Evolutionary conservation across 2,888 invertebrate species (phyloP), one percentile per base, ranked within the genome.

Genomic region (Drosophila setosimentum): DNA sequence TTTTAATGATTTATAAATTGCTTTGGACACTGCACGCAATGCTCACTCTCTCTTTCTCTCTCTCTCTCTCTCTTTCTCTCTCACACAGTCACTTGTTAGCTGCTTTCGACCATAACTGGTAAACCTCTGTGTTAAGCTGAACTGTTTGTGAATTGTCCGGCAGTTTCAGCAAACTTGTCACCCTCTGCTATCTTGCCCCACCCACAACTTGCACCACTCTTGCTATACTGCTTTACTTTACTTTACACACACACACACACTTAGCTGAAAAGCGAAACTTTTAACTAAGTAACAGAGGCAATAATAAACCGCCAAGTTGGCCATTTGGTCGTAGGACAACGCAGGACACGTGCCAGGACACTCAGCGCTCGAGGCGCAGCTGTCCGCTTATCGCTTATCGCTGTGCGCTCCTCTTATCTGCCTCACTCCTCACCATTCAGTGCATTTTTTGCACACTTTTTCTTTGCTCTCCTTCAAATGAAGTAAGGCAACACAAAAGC

Each of bases 401-500:
- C n/a, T 58, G 21, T n/a, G 59, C 21, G 57, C 49, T 30, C 30
- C 8, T 35, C 45, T 3, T 1, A 37, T 0, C 40, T 1, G 29
- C 0, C 33, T 0, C 24, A 4, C 29, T 0, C 13, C 33, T 16
- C n/a, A 4, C n/a, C 29, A 11, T 24, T 1, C 6, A 5, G 13
- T 10, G 32, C 2, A 27, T 48, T 16, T 48, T 7, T 27, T 35
- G 33, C 33, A 45, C 35, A 40, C 48, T 21, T 65, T 57, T 63
- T 54, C 42, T 53, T 54, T 21, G 21, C 49, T 57, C 30, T 50
- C 30, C 51, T 61, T 67, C 50, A 74, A 87, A 78, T 87, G 72
- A 87, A 84, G 81, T 73, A 76, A 76, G 85, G 79, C 84, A 87
- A 65, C 69, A 82, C 74, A 77, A 87, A 89, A 89, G 84, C 79